phyloP scores from a whole-genome alignment of 92 coral and sea anemone species.

The Siderastrea siderea region DNA sequence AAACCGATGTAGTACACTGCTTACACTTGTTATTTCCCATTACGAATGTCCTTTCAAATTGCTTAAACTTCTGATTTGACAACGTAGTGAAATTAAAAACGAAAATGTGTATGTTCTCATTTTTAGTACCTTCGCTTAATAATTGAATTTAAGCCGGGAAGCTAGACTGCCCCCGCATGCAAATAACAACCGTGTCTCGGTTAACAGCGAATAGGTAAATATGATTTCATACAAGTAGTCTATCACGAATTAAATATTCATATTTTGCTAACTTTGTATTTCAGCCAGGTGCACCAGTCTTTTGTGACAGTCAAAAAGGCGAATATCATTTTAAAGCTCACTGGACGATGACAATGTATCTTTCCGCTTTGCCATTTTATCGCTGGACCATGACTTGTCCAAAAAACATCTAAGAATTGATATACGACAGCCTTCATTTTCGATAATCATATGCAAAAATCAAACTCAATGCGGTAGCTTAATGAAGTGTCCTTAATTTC shows the following conservation, averaged over 20 bases:
- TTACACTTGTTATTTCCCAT: slow-evolving; percentile 43
- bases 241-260: slow-evolving; percentile 40
- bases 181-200: neutral
- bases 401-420: too few species aligned
- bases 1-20: slow-evolving; percentile 37
- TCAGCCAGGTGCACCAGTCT: neutral
- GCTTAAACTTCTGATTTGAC: neutral
- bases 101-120: neutral
- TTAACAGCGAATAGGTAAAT: slow-evolving; percentile 6
- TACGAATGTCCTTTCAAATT: slow-evolving; percentile 4
- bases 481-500: too few species aligned
- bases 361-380: neutral
- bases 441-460: too few species aligned
- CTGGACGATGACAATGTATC: neutral
- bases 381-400: neutral
- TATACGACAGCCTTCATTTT: too few species aligned
- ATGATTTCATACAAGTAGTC: neutral
- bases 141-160: neutral
- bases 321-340: neutral
- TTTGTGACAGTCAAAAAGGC: neutral
- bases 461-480: too few species aligned
- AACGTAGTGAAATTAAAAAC: neutral
- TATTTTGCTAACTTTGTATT: neutral
- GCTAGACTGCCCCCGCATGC: slow-evolving; percentile 6
- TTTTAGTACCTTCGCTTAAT: neutral